Conservation (phyloP, 2,113 vertebrate genomes). For the Steatornis caripensis region DNA sequence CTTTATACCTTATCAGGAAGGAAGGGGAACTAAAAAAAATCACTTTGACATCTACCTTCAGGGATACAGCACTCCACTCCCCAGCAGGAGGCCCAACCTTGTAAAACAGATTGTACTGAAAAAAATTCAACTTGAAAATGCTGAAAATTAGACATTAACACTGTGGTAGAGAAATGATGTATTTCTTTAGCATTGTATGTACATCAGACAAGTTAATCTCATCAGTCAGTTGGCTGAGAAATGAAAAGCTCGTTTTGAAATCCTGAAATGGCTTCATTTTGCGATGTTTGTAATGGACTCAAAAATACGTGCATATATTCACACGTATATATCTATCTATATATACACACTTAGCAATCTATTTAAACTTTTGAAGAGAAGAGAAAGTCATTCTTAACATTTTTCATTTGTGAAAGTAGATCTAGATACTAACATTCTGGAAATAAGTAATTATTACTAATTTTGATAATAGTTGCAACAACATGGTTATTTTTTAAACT, state of each 20-base stretch:
- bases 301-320: background rate
- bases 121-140: background rate
- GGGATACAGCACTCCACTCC: background rate
- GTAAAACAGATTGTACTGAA: background rate
- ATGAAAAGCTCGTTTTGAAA: background rate
- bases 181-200: background rate
- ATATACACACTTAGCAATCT: background rate
- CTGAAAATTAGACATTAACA: background rate
- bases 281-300: background rate
- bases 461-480: background rate
- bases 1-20: slow-evolving; percentile 1
- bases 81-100: slow-evolving; percentile 13
- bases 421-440: background rate
- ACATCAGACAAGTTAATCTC: background rate
- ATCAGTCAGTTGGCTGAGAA: background rate
- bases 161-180: background rate
- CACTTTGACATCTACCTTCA: background rate
- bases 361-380: background rate
- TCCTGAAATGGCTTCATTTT: background rate
- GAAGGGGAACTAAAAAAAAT: background rate
- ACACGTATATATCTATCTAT: rapidly evolving
- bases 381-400: background rate
- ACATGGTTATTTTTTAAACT: background rate
- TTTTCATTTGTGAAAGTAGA: background rate
- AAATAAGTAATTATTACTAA: background rate